Evolutionary conservation across 2,113 vertebrate genomes (phyloP).

Genomic region (Anser cygnoides): DNA sequence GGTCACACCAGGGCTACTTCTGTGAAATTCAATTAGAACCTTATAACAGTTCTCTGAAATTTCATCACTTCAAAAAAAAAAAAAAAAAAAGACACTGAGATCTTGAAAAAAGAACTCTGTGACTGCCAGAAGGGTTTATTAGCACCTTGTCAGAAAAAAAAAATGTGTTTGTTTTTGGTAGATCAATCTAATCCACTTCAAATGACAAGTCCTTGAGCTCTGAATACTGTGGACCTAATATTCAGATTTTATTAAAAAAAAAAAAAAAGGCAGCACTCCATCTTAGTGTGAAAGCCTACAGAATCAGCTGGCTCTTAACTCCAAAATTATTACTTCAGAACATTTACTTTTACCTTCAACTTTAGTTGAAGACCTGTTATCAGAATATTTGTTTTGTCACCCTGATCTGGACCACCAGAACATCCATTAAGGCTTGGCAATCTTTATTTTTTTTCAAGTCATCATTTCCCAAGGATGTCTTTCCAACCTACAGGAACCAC

Average conservation of each 20-base stretch:
- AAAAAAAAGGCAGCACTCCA: not conserved
- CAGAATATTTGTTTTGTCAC: constrained; percentile 9
- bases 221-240: constrained; percentile 22
- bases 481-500: not conserved
- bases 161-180: constrained; percentile 61
- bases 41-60: constrained; percentile 75
- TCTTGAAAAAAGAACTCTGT: constrained; percentile 72
- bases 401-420: constrained; percentile 19
- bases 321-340: constrained; percentile 16
- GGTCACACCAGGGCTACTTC: constrained; percentile 71
- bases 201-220: constrained; percentile 52
- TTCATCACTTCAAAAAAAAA: constrained; percentile 72
- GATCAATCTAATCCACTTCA: constrained; percentile 77
- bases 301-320: constrained; percentile 11
- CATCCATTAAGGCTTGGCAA: not conserved
- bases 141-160: constrained; percentile 77
- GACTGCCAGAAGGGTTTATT: constrained; percentile 74
- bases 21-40: constrained; percentile 83
- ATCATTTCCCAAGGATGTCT: constrained; percentile 1
- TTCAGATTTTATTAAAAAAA: not conserved
- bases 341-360: constrained; percentile 44
- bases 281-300: constrained; percentile 24
- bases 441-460: not conserved
- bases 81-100: constrained; percentile 61
- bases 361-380: not conserved